A percentile compares a stretch with the other conserved stretches of the same genome.
Conservation (phyloP, 2,888 invertebrate species). For the Cremastobaeus sp. region DNA sequence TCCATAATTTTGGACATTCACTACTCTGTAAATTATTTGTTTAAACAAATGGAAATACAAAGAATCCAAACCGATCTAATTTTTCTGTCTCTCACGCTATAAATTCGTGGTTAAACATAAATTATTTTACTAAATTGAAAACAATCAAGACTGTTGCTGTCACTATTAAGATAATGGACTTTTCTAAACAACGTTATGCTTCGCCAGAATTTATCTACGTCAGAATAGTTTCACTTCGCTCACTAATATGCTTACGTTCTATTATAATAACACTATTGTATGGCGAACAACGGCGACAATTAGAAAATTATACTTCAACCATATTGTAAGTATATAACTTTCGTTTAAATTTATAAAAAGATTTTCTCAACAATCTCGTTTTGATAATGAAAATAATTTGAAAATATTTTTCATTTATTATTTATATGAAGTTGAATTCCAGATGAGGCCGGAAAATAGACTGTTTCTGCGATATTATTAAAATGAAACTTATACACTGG, state of each 20-base stretch:
- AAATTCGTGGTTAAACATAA: slow-evolving; percentile 30
- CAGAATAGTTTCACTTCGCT: slow-evolving; percentile 39
- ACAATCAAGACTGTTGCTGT: slow-evolving; percentile 33
- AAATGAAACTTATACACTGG: no score
- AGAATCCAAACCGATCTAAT: background rate
- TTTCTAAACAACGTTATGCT: slow-evolving; percentile 32
- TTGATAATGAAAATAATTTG: no score
- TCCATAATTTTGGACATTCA: no score
- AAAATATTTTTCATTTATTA: no score
- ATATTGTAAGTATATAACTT: no score
- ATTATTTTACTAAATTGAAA: slow-evolving; percentile 43
- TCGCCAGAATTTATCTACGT: slow-evolving; percentile 1
- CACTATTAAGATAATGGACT: slow-evolving; percentile 45
- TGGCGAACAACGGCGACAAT: slow-evolving; percentile 7
- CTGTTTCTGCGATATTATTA: no score
- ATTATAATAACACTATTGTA: slow-evolving; percentile 6
- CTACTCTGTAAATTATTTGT: no score
- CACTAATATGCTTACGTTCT: slow-evolving; percentile 1
- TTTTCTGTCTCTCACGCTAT: no score
- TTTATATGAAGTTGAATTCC: no score
- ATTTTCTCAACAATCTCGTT: no score
- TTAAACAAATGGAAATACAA: slow-evolving; percentile 12
- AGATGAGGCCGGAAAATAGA: no score
- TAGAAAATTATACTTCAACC: background rate
- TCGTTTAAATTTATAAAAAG: no score